These are phyloP conservation scores for Smithornis capensis DNA, from an alignment of 2,113 vertebrate genomes.

Conservation along the genomic window DNA sequence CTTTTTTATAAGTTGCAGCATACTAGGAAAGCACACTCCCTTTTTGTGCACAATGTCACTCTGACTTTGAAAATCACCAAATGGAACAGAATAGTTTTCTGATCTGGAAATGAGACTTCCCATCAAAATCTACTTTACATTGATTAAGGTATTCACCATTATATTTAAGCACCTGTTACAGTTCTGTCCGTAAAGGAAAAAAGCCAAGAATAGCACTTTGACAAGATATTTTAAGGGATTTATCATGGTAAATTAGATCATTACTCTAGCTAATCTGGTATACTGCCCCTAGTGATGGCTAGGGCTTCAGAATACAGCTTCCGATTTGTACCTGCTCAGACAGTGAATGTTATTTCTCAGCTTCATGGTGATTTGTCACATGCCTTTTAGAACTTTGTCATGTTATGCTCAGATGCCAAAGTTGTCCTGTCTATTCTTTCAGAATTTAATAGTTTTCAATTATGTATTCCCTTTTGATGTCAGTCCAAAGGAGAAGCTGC, in stretches of 20 bases:
- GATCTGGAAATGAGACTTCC: conserved; percentile 22
- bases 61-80: conserved; percentile 7
- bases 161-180: neutral
- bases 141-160: conserved; percentile 1
- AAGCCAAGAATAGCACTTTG: neutral
- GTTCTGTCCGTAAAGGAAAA: neutral
- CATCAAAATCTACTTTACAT: neutral
- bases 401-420: neutral
- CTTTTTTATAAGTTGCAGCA: neutral
- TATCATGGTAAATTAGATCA: neutral
- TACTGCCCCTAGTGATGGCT: neutral
- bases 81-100: conserved; percentile 10
- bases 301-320: neutral
- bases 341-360: neutral
- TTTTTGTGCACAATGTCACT: neutral
- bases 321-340: neutral
- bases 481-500: conserved; percentile 26
- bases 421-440: neutral
- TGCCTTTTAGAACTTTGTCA: neutral
- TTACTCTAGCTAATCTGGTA: neutral
- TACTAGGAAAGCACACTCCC: neutral
- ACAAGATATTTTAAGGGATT: neutral
- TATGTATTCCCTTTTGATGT: neutral
- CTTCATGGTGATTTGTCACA: neutral
- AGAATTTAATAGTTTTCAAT: neutral